phyloP scores from a whole-genome alignment of 2,113 vertebrate genomes.

The Mungos mungo region DNA sequence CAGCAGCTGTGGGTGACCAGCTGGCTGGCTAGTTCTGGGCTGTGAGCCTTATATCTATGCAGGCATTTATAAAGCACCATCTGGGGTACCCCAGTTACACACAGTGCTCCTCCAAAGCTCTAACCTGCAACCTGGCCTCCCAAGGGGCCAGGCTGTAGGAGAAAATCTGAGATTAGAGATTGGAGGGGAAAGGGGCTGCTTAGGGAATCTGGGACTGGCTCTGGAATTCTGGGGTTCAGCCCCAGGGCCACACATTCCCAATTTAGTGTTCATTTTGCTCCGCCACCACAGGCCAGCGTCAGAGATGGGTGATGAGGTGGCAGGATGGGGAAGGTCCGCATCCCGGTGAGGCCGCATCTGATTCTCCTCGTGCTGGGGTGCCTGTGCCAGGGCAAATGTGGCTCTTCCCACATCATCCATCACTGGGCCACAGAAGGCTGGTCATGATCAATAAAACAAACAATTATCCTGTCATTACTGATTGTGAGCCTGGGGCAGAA shows the following conservation, averaged over 20 bases:
- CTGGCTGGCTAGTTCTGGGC: not conserved
- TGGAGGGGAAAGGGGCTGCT: not conserved
- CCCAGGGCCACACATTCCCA: not conserved
- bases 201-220: not conserved
- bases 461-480: constrained; percentile 83
- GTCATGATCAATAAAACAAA: constrained; percentile 84
- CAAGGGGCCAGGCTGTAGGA: not conserved
- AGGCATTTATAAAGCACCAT: not conserved
- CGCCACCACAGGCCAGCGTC: not conserved
- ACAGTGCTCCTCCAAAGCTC: not conserved
- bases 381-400: constrained; percentile 62
- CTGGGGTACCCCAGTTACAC: not conserved
- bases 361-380: not conserved
- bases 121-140: not conserved
- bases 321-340: not conserved
- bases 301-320: not conserved
- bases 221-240: not conserved
- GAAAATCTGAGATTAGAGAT: not conserved
- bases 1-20: not conserved
- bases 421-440: constrained; percentile 76
- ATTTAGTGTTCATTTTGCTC: not conserved
- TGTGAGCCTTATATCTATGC: not conserved
- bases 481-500: constrained; percentile 67
- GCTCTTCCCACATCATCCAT: constrained; percentile 71
- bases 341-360: not conserved